Base-by-base conservation (phyloP, 2,797 vertebrate species). In the Lutjanus argentimaculatus region DNA sequence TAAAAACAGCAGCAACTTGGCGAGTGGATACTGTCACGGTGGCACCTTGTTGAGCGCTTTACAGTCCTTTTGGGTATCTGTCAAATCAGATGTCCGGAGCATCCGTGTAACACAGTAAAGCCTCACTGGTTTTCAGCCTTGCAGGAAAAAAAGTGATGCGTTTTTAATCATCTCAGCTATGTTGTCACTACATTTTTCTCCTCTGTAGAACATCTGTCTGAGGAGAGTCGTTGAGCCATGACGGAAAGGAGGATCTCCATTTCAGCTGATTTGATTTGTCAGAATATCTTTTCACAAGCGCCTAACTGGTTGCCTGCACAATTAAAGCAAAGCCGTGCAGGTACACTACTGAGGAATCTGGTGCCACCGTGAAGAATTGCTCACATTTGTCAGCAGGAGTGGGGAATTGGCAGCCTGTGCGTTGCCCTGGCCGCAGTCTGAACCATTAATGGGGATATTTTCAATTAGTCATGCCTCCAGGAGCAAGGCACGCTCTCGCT, bases 381-480 rank as follows among this genome's bases (percentile, higher is more conserved):
- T 91, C 62, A 75, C 80, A 87, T 93, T 95, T 91, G 86, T 92
- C 89, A 91, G 75, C 15, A 45, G 70, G 62, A 75, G 86, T 75
- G 66, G 74, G 78, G 48, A 87, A 77, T 80, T 72, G 74, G 85
- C 89, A 88, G 82, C 21, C 55, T 53, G 52, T 63, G 53, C 22
- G 52, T 71, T 49, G 63, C 71, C 72, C 49, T 25, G 84, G 82
- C 80, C 79, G 83, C 86, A 52, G 12, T 45, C 75, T 88, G 80
- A 83, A 85, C 75, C 55, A 57, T 91, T 93, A 93, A 93, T 90
- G 80, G 86, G 86, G 79, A 91, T 86, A 83, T 95, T 94, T 95
- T 94, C 91, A 95, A 93, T 95, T 95, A 93, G 92, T 91, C 84
- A 77, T 84, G 89, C 82, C 87, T 93, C 78, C 74, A 81, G 89